These are phyloP conservation scores for Eolophus roseicapilla DNA, from an alignment of 2,113 vertebrate genomes.

Conservation along the genomic window DNA sequence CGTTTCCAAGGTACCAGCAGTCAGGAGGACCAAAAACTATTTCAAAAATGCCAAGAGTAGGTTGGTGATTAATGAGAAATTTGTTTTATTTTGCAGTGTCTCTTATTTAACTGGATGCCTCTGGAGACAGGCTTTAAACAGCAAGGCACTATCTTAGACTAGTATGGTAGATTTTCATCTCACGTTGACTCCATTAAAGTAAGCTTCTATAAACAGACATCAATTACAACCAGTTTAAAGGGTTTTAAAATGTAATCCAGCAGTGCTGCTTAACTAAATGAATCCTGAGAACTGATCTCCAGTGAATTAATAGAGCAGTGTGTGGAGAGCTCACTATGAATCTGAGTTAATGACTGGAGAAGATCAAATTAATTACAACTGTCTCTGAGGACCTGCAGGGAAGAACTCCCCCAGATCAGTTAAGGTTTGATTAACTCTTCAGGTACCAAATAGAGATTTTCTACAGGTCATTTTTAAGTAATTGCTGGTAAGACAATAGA, in stretches of 20 bases:
- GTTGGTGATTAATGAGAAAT: constrained; percentile 61
- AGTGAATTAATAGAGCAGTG: constrained; percentile 81
- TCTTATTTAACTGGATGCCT: constrained; percentile 65
- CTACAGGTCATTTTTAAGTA: neutral
- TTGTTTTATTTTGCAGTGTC: constrained; percentile 60
- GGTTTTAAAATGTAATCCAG: constrained; percentile 83
- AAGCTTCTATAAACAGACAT: constrained; percentile 83
- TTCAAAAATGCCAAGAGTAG: constrained; percentile 28
- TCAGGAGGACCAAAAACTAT: constrained; percentile 13
- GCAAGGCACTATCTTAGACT: constrained; percentile 38
- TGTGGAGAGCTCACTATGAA: constrained; percentile 72
- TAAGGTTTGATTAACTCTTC: constrained; percentile 74
- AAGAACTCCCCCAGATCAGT: constrained; percentile 70
- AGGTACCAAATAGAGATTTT: constrained; percentile 26
- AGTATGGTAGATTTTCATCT: constrained; percentile 67
- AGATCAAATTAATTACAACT: constrained; percentile 84
- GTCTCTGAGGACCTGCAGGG: constrained; percentile 76
- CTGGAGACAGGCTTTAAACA: constrained; percentile 51
- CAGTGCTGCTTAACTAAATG: constrained; percentile 83
- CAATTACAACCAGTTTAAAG: constrained; percentile 85
- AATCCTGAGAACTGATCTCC: constrained; percentile 80
- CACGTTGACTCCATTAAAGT: constrained; percentile 77
- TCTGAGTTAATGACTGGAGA: constrained; percentile 82
- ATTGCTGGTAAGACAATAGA: neutral
- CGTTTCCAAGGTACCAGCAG: neutral